Conservation (phyloP, 30 jellyfish, hydroid and myxozoan genomes). For the Pelagia noctiluca region DNA sequence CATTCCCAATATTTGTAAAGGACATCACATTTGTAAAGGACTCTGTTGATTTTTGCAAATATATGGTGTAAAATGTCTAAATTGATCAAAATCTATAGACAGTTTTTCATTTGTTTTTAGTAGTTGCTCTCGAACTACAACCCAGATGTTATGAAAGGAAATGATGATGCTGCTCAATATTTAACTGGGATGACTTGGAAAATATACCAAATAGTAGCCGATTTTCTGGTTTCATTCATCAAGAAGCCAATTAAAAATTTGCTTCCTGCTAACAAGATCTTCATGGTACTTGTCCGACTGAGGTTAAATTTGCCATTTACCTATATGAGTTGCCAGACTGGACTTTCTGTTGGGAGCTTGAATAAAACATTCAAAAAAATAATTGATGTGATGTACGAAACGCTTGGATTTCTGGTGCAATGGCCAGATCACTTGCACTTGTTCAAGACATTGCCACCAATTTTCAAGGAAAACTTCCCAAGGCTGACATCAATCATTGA, state of each 20-base stretch:
- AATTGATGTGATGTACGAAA: not conserved
- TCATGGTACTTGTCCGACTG: slow-evolving; percentile 11
- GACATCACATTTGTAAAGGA: too few relatives aligned
- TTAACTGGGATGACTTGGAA: slow-evolving; percentile 14
- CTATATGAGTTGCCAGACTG: slow-evolving; percentile 3
- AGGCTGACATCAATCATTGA: slow-evolving; percentile 65
- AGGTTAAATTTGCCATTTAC: slow-evolving; percentile 20
- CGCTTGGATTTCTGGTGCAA: not conserved
- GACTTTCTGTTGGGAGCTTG: not conserved
- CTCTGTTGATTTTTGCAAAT: too few relatives aligned
- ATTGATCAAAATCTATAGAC: too few relatives aligned
- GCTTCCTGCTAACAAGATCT: not conserved
- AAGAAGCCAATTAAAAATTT: not conserved
- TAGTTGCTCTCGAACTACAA: not conserved
- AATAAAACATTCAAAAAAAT: not conserved
- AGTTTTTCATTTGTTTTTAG: not conserved
- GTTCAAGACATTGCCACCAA: slow-evolving; percentile 34
- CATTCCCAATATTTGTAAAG: too few relatives aligned
- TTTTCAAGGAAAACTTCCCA: slow-evolving; percentile 57
- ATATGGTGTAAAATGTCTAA: too few relatives aligned
- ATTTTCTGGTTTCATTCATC: not conserved
- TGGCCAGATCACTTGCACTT: not conserved
- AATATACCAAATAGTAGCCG: not conserved
- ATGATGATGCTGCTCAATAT: slow-evolving; percentile 6
- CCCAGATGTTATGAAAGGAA: slow-evolving; percentile 4